Base-by-base conservation (phyloP, 2,113 vertebrate species). In the Platycercus adscitus region DNA sequence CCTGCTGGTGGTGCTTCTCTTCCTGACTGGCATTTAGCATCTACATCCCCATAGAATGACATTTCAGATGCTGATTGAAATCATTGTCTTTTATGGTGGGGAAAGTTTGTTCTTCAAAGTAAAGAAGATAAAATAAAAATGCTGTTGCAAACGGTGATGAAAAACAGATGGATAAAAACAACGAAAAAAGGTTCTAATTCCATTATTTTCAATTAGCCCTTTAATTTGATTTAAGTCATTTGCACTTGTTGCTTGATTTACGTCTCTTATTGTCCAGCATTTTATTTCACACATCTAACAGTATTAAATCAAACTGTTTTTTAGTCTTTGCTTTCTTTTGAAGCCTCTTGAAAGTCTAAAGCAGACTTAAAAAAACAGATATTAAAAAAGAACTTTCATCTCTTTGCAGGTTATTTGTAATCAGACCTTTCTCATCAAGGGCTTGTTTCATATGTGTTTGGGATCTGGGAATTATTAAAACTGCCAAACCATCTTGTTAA, bases 71-170 rank as follows among this genome's bases (percentile, higher is more conserved):
- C 76, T 70, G 93, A 95, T 96, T 95, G 79, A 96, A 95, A 93
- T 97, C 69, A 53, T 91, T 92, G 91, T 69, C 75, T 95, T 97
- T 97, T 71, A 86, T 94, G 80, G 73, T 25, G 21, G 72, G 49
- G 76, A 47, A 96, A 95, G 88, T 94, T 94, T 97, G 81, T 96
- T 94, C 97, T 98, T 98, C 96, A 98, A 98, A 98, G 97, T 80
- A 29, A 58, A 65, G 50, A 52, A 87, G 60, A 73, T 89, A 96
- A 97, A 97, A 81, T 91, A 88, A 43, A 88, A 91, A 46, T 28
- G 91, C 91, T 85, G 77, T 87, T 92, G 81, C 84, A 96, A 95
- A 94, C 84, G 77, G 90, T 16, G 93, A 95, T 95, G 97, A 95
- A 97, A 95, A 91, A 29, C 24, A 75, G 94, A 96, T 94, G 97